Evolutionary conservation across 2,888 invertebrate species (phyloP).

Genomic region (Pachymerium ferrugineum): DNA sequence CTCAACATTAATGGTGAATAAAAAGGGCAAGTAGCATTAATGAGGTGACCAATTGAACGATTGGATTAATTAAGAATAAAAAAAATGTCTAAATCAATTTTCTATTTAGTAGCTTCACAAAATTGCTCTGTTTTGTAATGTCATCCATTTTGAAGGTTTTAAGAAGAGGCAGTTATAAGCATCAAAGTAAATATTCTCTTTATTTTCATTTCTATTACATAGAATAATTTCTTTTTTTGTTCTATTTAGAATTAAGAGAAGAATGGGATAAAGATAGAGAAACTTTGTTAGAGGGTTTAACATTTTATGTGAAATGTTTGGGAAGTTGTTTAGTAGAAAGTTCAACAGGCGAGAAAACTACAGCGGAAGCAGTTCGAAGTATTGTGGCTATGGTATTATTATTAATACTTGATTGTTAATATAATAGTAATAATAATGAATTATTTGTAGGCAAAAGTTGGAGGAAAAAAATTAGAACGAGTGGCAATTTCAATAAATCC

Average conservation of each 20-base stretch:
- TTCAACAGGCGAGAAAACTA: slow-evolving; percentile 66
- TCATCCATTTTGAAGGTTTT: background rate
- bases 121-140: background rate
- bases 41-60: background rate
- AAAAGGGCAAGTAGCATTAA: too few species aligned
- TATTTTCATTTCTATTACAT: background rate
- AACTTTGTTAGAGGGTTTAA: slow-evolving; percentile 50
- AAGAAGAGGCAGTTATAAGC: background rate
- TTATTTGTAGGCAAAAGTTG: slow-evolving; percentile 52
- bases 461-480: slow-evolving; percentile 56
- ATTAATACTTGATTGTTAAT: too few species aligned
- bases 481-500: slow-evolving; percentile 69
- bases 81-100: background rate
- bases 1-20: too few species aligned
- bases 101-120: background rate
- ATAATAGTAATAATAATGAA: background rate
- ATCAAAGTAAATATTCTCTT: background rate
- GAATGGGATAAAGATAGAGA: slow-evolving; percentile 42
- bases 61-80: background rate
- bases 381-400: slow-evolving; percentile 61
- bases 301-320: slow-evolving; percentile 65
- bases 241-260: slow-evolving; percentile 41
- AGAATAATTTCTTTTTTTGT: background rate
- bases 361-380: slow-evolving; percentile 73
- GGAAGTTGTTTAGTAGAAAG: slow-evolving; percentile 72